Evolutionary conservation across 2,797 vertebrate genomes (phyloP).

Genomic region (Myotis vivesi): DNA sequence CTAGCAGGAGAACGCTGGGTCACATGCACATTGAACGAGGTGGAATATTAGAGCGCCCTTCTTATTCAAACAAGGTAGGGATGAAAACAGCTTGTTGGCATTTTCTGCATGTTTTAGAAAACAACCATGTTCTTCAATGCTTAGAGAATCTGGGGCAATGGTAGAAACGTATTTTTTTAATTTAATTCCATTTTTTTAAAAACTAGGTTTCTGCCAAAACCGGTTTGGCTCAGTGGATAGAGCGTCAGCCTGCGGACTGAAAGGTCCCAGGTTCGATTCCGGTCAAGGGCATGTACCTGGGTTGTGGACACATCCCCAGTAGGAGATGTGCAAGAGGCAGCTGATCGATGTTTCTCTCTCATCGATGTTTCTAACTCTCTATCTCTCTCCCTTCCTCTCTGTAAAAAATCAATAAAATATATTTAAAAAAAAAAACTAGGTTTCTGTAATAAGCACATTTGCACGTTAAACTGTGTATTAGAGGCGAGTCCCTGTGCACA

Average conservation of each 20-base stretch:
- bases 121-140: neutral
- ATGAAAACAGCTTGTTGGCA: neutral
- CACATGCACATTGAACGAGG: neutral
- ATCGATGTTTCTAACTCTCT: too few relatives aligned
- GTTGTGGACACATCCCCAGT: too few relatives aligned
- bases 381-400: too few relatives aligned
- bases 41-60: neutral
- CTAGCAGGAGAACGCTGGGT: neutral
- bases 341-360: too few relatives aligned
- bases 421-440: neutral
- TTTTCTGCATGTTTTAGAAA: slow-evolving; percentile 16
- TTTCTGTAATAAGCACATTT: neutral
- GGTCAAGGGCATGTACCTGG: too few relatives aligned
- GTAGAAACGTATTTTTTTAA: neutral
- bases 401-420: too few relatives aligned
- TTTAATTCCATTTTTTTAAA: slow-evolving; percentile 16
- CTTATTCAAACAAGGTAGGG: neutral
- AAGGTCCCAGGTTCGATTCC: too few relatives aligned
- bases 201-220: neutral
- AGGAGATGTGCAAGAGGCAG: too few relatives aligned
- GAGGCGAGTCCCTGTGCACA: neutral
- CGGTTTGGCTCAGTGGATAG: too few relatives aligned
- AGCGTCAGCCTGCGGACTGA: too few relatives aligned
- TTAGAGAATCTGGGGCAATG: neutral
- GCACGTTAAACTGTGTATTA: neutral